Percentiles rank a stretch among this genome's conserved stretches.
These are phyloP conservation scores for Nyleta sp. DNA, from an alignment of 2,888 invertebrate species.

Conservation along the genomic window DNA sequence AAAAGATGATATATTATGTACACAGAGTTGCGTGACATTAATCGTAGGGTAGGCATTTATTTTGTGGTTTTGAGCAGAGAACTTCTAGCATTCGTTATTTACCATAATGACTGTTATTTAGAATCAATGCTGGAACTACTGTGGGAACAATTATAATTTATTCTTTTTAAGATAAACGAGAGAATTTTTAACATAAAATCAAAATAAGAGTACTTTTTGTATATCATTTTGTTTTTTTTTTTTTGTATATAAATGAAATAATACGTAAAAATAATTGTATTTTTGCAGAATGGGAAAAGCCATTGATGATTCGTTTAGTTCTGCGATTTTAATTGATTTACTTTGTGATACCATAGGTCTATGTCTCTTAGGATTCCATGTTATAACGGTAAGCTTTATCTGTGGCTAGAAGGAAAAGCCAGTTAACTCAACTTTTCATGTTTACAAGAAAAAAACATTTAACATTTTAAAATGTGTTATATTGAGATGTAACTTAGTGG, in stretches of 20 bases:
- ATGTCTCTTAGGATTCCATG: slow-evolving; percentile 71
- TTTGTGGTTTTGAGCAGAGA: slow-evolving; percentile 7
- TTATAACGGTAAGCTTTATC: slow-evolving; percentile 69
- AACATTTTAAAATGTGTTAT: no score
- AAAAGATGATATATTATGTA: not conserved
- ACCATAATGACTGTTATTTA: slow-evolving; percentile 6
- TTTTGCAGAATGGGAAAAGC: slow-evolving; percentile 28
- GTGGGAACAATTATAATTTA: no score
- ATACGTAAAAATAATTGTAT: slow-evolving; percentile 39
- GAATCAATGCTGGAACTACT: not conserved
- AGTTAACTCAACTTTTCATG: no score
- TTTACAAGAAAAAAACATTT: no score
- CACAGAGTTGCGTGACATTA: not conserved
- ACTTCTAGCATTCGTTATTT: slow-evolving; percentile 1
- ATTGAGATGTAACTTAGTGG: no score
- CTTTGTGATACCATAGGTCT: slow-evolving; percentile 68
- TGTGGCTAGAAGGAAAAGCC: no score
- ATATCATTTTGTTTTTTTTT: no score
- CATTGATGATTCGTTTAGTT: slow-evolving; percentile 51
- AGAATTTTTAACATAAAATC: no score
- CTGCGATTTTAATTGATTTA: slow-evolving; percentile 66
- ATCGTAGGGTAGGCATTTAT: not conserved
- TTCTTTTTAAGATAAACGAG: no score
- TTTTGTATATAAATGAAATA: no score
- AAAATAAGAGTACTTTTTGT: no score